Conservation (phyloP, 2,888 invertebrate species). For the Mimachlamys varia region DNA sequence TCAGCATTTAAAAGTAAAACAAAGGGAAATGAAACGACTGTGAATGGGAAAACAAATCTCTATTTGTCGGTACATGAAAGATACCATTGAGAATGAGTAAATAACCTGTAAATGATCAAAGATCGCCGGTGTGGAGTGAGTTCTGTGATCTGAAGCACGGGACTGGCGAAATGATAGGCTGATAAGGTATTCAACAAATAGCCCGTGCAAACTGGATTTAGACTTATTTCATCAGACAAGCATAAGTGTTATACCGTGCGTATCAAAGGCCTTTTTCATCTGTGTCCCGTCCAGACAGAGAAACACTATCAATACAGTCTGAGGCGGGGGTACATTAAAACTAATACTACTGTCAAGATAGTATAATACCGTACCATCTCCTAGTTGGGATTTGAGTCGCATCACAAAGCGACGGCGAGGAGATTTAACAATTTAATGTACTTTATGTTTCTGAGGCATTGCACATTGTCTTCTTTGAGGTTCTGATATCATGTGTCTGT, state of each 20-base stretch:
- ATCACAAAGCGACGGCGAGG: slow-evolving; percentile 1
- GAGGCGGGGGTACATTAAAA: not conserved
- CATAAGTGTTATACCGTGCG: slow-evolving; percentile 16
- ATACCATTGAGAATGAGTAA: slow-evolving; percentile 32
- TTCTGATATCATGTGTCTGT: not conserved
- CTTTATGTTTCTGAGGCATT: not conserved
- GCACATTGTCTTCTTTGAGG: slow-evolving; percentile 18
- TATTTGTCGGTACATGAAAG: slow-evolving; percentile 39
- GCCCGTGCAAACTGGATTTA: slow-evolving; percentile 36
- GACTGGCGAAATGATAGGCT: slow-evolving; percentile 38
- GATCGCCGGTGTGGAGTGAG: not conserved
- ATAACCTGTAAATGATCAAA: slow-evolving; percentile 44
- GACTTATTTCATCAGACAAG: slow-evolving; percentile 36
- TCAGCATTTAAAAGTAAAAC: slow-evolving; percentile 4
- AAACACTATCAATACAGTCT: not conserved
- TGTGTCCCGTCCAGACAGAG: slow-evolving; percentile 16
- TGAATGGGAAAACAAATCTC: slow-evolving; percentile 23
- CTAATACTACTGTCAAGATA: slow-evolving; percentile 25
- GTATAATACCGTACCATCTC: not conserved
- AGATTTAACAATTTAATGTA: slow-evolving; percentile 3
- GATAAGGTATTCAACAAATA: slow-evolving; percentile 34
- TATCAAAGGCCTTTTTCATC: slow-evolving; percentile 34
- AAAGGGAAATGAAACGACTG: slow-evolving; percentile 20
- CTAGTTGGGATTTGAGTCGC: not conserved
- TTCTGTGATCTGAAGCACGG: slow-evolving; percentile 28